Base-by-base conservation (phyloP, 2,113 vertebrate genomes). In the Channa argus region DNA sequence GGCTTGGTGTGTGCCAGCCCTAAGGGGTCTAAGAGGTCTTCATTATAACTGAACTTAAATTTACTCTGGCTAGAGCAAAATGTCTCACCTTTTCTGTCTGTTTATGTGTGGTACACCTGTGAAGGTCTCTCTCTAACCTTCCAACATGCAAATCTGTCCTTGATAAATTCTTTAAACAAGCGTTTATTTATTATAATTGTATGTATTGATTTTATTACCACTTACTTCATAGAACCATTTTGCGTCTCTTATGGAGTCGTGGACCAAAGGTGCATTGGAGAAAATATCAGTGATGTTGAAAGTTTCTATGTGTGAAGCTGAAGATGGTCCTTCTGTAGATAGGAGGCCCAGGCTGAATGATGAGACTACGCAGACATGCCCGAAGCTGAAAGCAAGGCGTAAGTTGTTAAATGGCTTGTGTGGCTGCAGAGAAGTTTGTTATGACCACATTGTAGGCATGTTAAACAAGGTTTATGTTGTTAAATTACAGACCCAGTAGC, bases 221-320 rank as follows among this genome's bases (percentile, higher is more conserved):
- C 3, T 46, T 6, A 15, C 39, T 76, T 24, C 3, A 33, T 66
- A 91, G 89, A 78, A 37, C 9, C 72, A 82, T 33, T 91, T 91
- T 71, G 71, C 76, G 2, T 69, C 64, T 10, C 64, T 90, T 39
- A 79, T 92, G 89, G 77, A 83, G 33, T 45, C 54, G 0, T 84
- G 77, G 69, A 71, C 71, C 69, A 81, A 49, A 86, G 63, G 3
- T 3, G 84, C 84, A 1, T 79, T 72, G 8, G 71, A 77, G 44
- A 87, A 88, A 50, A 81, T 91, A 33, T 13, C 69, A 14, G 7
- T 45, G 37, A 54, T 88, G 47, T 45, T 91, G 47, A 83, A 58
- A 34, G 60, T 52, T 50, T 79, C 54, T 6, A 2, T 66, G 50
- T 46, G 68, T 56, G 75, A 78, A 14, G 59, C 52, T 14, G 70